phyloP scores from a whole-genome alignment of 2,797 vertebrate genomes.

The Sternotherus odoratus region DNA sequence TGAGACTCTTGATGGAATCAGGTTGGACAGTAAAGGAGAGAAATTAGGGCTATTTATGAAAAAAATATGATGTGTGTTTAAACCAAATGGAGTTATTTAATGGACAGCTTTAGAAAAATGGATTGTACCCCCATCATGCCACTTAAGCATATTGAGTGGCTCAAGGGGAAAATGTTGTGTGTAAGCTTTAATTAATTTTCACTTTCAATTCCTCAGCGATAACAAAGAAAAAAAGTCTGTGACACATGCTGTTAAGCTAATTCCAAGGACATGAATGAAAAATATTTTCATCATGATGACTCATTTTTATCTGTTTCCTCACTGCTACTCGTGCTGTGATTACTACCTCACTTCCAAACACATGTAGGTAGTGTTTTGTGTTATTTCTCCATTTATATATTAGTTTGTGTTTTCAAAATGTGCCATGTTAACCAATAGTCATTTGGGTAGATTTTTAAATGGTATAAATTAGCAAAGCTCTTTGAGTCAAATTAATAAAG shows the following conservation, averaged over 20 bases:
- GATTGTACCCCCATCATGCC: slow-evolving; percentile 19
- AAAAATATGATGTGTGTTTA: slow-evolving; percentile 56
- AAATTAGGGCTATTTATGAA: slow-evolving; percentile 48
- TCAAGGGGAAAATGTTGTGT: slow-evolving; percentile 63
- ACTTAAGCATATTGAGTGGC: slow-evolving; percentile 64
- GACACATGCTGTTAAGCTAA: slow-evolving; percentile 3
- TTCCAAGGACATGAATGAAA: slow-evolving; percentile 67
- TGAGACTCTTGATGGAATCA: slow-evolving; percentile 31
- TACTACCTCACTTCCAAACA: rapidly evolving
- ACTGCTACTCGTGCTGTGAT: neutral
- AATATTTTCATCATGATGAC: slow-evolving; percentile 23
- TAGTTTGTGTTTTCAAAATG: neutral
- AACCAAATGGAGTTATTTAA: slow-evolving; percentile 76
- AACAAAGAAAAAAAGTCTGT: slow-evolving; percentile 35
- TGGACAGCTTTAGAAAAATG: slow-evolving; percentile 63
- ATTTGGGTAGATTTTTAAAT: neutral
- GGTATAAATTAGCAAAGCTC: neutral
- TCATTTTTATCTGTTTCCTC: slow-evolving; percentile 19
- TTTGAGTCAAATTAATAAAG: neutral
- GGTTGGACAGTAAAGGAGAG: slow-evolving; percentile 60
- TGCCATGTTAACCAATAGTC: neutral
- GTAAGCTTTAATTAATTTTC: slow-evolving; percentile 76
- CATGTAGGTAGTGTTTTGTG: neutral
- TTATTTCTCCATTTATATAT: neutral
- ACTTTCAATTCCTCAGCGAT: slow-evolving; percentile 60